Percentiles rank a stretch among this genome's conserved stretches.
Conservation (phyloP, 1,140 invertebrate genomes). For the Trichonephila inaurata region DNA sequence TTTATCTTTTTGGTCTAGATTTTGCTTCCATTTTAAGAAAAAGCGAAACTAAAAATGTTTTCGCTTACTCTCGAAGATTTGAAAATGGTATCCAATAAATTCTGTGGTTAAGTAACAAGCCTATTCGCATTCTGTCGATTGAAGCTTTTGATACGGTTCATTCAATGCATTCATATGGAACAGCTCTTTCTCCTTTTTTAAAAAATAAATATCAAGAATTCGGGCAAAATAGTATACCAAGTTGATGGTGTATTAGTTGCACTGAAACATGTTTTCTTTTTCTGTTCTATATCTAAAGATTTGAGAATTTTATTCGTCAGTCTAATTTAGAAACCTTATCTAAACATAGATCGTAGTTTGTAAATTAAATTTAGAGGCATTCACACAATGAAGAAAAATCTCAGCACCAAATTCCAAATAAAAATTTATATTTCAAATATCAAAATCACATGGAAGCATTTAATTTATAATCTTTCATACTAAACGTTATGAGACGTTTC, state of each 20-base stretch:
- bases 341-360: no score
- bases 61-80: neutral
- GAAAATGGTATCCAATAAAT: neutral
- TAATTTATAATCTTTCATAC: no score
- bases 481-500: no score
- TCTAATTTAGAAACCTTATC: no score
- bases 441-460: no score
- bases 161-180: neutral
- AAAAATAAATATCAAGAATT: neutral
- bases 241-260: neutral
- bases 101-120: conserved; percentile 14
- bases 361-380: no score
- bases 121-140: neutral
- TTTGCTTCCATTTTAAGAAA: neutral
- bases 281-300: neutral
- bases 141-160: neutral
- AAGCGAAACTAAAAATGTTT: neutral
- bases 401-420: no score
- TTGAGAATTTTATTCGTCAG: no score
- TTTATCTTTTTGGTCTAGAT: neutral
- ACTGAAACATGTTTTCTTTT: neutral
- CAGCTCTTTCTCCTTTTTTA: neutral
- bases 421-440: no score
- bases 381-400: no score
- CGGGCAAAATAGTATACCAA: no score